Evolutionary conservation across 2,888 invertebrate genomes (phyloP), one percentile per base, ranked within the genome.

Genomic region (Lochmaea crataegi): DNA sequence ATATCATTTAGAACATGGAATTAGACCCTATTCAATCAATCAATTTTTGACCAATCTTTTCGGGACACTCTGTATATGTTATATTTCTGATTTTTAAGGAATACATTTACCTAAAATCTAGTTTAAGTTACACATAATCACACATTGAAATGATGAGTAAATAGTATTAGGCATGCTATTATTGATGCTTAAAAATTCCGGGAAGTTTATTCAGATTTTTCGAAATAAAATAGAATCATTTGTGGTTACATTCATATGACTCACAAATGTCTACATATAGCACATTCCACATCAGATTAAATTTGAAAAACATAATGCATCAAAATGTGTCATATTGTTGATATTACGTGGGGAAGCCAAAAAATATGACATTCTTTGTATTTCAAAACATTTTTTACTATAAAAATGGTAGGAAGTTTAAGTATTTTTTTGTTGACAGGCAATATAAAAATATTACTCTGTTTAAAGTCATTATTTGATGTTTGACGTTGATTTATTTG

Each of bases 181-280:
- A 53, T 53, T 53, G 53, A 53, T 53, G 11, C 18, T 45, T 45
- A 14, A 14, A 45, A 14, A 45, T 45, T 45, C 45, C 18, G 9
- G 18, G 53, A 53, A 53, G 16, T 18, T 53, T 53, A 53, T 53
- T 53, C 53, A 53, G 53, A 53, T 53, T 53, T 18, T 53, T 53
- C 3, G 18, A 18, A 53, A 53, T 53, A 2, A 53, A 53, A 18
- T 53, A 51, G 5, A 14, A n/a, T 51, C n/a, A 51, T 51, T 51
- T 53, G 53, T 10, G 53, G 53, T 53, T 53, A 18, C 18, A 18
- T 16, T 10, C 10, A 18, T 10, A 53, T 53, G 53, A 53, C 10
- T 53, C 53, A 53, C 53, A 53, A 18, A 16, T 18, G 53, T 53
- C 51, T 51, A 16, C 53, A 18, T 53, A 18, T 18, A 53, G 16